Evolutionary conservation across 2,113 vertebrate species (phyloP), one percentile per base, ranked within the genome.

Genomic region (Festucalex cinctus): DNA sequence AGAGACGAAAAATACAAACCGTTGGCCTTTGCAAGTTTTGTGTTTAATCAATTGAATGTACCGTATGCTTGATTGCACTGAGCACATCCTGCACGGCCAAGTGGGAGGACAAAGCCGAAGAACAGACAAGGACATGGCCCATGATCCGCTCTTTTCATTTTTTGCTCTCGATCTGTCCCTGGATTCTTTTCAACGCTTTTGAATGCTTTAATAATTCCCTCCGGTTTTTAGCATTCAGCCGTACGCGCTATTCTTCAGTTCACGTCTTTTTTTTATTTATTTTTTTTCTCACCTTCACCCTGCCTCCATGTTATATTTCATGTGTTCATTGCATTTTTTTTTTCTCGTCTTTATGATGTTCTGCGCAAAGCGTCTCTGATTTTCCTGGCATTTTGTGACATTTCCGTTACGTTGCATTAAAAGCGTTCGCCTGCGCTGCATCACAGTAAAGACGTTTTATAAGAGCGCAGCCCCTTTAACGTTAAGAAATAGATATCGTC

Each of bases 161-260:
- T 61, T 22, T 37, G 37, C 60, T 62, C 60, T 62, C 37, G 41
- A 43, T 43, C 60, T 43, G 60, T 62, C 37, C 60, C 60, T 62
- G 60, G 37, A 22, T 41, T 62, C 10, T 62, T 62, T 62, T 43
- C 60, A 43, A 1, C 2, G 12, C 20, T 62, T 44, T 43, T 43
- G 37, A 62, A 62, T 43, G 60, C 60, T 62, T 60, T 62, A n/a
- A n/a, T 24, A 24, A 22, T 16, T 59, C 13, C 14, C 24, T 32
- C 51, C 5, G 51, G 22, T 54, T 54, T 54, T 24, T 13, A 26
- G 54, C 60, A 24, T 22, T 16, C n/a, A 37, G 39, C 59, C 37
- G 13, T 62, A n/a, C 26, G 22, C 37, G 36, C 37, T 20, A 24
- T 62, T 62, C 59, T 62, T 62, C 37, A n/a, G 1, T 35, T 36